Base-by-base conservation (phyloP, 2,888 invertebrate species). In the Temnothorax ravouxi region DNA sequence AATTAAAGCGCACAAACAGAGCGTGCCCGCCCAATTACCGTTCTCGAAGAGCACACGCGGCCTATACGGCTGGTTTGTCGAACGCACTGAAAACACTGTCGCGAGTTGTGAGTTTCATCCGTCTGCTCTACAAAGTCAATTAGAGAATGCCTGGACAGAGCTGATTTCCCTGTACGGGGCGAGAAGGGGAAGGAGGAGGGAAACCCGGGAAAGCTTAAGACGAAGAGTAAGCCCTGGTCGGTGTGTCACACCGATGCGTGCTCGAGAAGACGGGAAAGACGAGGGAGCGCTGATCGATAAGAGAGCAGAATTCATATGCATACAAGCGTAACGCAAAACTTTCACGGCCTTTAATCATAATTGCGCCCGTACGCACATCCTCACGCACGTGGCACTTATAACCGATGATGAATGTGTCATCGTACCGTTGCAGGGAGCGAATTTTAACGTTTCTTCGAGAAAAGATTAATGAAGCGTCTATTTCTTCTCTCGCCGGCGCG, bases 1-100 rank as follows among this genome's bases (percentile, higher is more conserved):
- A 93, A 93, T 93, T 93, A 93, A 92, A 91, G 85, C 90, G 91
- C 91, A 91, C 86, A 93, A 93, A 92, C 93, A 93, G 93, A 93
- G 93, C 93, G 93, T 93, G 93, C 91, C 84, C 84, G 79, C 84
- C 86, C 88, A 90, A 90, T 90, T 90, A 89, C 88, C 76, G 87
- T 88, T 88, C 79, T 69, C 85, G 47, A 52, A 38, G 59, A 81
- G 29, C 83, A 72, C 77, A 72, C 77, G 61, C 67, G 50, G 79
- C 83, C 83, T 84, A 83, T 82, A 52, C 72, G 82, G 83, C 80
- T 67, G 62, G 84, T 83, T 80, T 76, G 79, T 66, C 76, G 74
- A 41, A 54, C 82, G 52, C 41, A 44, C 18, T 71, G 25, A 54
- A 64, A 69, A 59, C 59, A 56, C 56, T 79, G 79, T 79, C 79